Conservation (phyloP, 2,113 vertebrate species). For the human region GRCh38 chrX:87150501-87151000, state of each 20-base stretch:
- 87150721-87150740: not conserved
- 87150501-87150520: too few relatives aligned
- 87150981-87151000: not conserved
- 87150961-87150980: not conserved
- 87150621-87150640: too few relatives aligned
- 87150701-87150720: not conserved
- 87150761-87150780: conserved; percentile 41
- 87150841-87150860: not conserved
- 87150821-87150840: not conserved
- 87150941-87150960: not conserved
- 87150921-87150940: not conserved
- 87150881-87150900: not conserved
- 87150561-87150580: too few relatives aligned
- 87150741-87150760: conserved; percentile 28
- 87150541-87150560: too few relatives aligned
- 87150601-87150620: too few relatives aligned
- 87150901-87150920: conserved; percentile 67
- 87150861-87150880: not conserved
- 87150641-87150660: too few relatives aligned
- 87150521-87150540: too few relatives aligned
- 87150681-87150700: too few relatives aligned
- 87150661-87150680: too few relatives aligned
- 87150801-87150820: not conserved
- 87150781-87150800: not conserved
- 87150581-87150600: too few relatives aligned